Evolutionary conservation across 1,140 invertebrate genomes (phyloP).

Genomic region (Lucilia sericata): DNA sequence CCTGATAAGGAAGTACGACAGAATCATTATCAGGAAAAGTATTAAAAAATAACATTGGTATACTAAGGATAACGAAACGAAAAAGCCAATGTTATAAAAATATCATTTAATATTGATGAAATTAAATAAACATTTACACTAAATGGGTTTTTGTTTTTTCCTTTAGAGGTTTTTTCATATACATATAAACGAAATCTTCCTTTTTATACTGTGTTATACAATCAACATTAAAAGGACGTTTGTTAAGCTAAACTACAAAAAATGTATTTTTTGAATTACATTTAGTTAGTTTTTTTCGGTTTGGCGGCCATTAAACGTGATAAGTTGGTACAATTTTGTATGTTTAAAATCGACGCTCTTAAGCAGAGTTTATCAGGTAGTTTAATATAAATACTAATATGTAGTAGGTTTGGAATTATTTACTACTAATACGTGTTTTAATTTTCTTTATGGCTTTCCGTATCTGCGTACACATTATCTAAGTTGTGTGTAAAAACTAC

Average conservation of each 20-base stretch:
- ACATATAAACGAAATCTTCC: no score
- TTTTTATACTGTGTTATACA: neutral
- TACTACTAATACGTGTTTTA: neutral
- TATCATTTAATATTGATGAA: slow-evolving; percentile 42
- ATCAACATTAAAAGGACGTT: neutral
- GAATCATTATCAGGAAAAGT: neutral
- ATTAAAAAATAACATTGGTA: neutral
- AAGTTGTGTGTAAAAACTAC: no score
- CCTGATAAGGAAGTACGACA: neutral
- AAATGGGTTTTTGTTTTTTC: neutral
- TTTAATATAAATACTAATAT: no score
- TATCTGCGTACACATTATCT: no score
- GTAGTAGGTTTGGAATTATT: neutral
- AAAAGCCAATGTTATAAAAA: slow-evolving; percentile 35
- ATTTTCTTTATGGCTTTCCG: neutral
- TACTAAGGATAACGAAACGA: neutral
- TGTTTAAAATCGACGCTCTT: no score
- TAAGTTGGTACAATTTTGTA: neutral
- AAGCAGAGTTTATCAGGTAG: no score
- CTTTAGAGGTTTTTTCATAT: neutral
- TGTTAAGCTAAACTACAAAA: neutral
- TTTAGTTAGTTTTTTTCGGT: neutral
- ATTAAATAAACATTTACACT: slow-evolving; percentile 38
- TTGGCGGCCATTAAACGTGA: neutral
- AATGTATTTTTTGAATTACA: no score